Conservation (phyloP, 2,888 invertebrate genomes). For the Lycaena phlaeas region DNA sequence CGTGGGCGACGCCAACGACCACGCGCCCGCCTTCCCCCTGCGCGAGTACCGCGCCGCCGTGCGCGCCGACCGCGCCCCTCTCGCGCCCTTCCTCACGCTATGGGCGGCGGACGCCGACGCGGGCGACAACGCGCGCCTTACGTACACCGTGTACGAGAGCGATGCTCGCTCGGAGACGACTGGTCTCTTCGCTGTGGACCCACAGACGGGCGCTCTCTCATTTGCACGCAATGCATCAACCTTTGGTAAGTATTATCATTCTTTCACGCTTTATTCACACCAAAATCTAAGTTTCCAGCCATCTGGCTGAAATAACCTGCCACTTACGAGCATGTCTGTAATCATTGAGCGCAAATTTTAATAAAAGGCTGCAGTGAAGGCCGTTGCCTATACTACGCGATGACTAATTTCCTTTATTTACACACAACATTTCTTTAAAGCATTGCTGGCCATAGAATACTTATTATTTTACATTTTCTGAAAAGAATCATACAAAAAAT, state of each 20-base stretch:
- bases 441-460: too few species aligned
- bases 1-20: constrained; percentile 89
- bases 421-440: too few species aligned
- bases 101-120: constrained; percentile 85
- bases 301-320: too few species aligned
- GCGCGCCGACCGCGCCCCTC: constrained; percentile 55
- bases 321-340: too few species aligned
- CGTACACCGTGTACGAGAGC: constrained; percentile 84
- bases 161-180: constrained; percentile 62
- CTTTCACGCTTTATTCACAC: too few species aligned
- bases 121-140: constrained; percentile 78
- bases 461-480: too few species aligned
- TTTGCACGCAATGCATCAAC: constrained; percentile 75
- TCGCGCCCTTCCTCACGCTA: constrained; percentile 45
- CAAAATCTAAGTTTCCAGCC: too few species aligned
- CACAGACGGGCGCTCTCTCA: constrained; percentile 81
- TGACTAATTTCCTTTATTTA: too few species aligned
- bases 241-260: constrained; percentile 38
- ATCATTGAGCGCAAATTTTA: too few species aligned
- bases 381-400: too few species aligned
- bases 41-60: constrained; percentile 85
- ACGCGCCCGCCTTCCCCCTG: constrained; percentile 82
- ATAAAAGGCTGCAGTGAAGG: too few species aligned
- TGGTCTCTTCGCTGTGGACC: constrained; percentile 82
- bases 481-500: too few species aligned